These are phyloP conservation scores for Remorina albescens DNA, from an alignment of 2,797 vertebrate species.

Conservation along the genomic window DNA sequence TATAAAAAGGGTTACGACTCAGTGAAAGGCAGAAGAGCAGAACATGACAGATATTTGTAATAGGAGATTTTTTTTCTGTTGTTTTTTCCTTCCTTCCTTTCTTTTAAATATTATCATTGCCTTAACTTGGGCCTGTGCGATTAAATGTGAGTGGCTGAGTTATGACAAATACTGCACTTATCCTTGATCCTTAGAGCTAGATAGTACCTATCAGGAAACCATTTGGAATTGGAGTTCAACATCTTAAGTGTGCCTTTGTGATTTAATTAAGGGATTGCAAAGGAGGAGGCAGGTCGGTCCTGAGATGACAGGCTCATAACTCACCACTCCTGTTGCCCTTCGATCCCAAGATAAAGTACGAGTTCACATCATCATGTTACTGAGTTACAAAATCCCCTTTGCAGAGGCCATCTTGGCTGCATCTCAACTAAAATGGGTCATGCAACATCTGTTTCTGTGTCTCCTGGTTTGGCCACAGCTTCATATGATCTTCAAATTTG, in stretches of 20 bases:
- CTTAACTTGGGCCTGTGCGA: conserved; percentile 6
- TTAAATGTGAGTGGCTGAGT: conserved; percentile 7
- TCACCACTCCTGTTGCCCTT: conserved; percentile 38
- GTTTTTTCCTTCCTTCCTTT: background rate
- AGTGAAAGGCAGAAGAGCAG: conserved; percentile 25
- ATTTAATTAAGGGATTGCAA: conserved; percentile 64
- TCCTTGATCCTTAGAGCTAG: conserved; percentile 15
- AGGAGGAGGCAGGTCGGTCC: conserved; percentile 43
- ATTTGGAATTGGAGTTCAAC: conserved; percentile 36
- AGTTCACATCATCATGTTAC: conserved; percentile 19
- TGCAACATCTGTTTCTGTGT: conserved; percentile 12
- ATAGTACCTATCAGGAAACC: conserved; percentile 29
- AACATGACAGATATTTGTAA: conserved; percentile 30
- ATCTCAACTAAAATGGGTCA: conserved; percentile 43
- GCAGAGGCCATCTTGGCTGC: conserved; percentile 37
- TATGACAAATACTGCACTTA: conserved; percentile 49
- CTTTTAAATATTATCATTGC: conserved; percentile 16
- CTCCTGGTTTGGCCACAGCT: background rate
- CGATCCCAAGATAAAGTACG: conserved; percentile 40
- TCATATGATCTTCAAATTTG: conserved; percentile 19
- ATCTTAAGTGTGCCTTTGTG: conserved; percentile 51
- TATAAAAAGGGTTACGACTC: conserved; percentile 39
- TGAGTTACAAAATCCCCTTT: conserved; percentile 36
- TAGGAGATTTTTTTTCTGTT: conserved; percentile 8
- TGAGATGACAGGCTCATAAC: conserved; percentile 68